A percentile compares a stretch with the other conserved stretches of the same genome.
Evolutionary conservation across 2,797 vertebrate genomes (phyloP).

Genomic region (Sebastes taczanowskii): DNA sequence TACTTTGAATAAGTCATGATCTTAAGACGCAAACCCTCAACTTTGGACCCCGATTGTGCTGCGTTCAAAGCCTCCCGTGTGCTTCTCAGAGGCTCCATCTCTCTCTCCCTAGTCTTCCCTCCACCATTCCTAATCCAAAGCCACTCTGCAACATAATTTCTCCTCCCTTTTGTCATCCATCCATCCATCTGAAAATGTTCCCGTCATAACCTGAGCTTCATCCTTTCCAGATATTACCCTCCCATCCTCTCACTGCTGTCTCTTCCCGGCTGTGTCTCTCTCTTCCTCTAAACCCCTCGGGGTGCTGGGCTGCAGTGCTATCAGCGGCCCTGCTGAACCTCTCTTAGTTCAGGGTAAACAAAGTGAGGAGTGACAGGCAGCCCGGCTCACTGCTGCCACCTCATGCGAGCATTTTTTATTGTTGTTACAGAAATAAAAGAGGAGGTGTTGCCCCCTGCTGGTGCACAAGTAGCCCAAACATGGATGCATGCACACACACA

Average conservation of each 20-base stretch:
- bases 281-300: slow-evolving; percentile 33
- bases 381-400: slow-evolving; percentile 64
- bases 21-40: slow-evolving; percentile 3
- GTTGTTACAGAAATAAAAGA: not conserved
- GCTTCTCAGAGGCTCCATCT: not conserved
- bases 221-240: slow-evolving; percentile 22
- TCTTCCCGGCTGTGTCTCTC: slow-evolving; percentile 12
- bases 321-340: slow-evolving; percentile 52
- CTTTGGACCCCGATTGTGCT: slow-evolving; percentile 3
- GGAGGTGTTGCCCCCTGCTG: slow-evolving; percentile 63
- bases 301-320: slow-evolving; percentile 47
- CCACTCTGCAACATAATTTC: slow-evolving; percentile 24
- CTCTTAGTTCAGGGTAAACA: slow-evolving; percentile 42
- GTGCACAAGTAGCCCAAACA: not conserved
- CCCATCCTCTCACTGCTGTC: not conserved
- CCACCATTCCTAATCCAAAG: slow-evolving; percentile 14
- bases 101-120: not conserved
- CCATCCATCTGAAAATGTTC: slow-evolving; percentile 27
- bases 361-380: slow-evolving; percentile 17
- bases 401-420: not conserved
- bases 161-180: slow-evolving; percentile 28
- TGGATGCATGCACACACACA: not conserved
- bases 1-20: slow-evolving; percentile 65
- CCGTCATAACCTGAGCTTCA: slow-evolving; percentile 25
- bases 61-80: not conserved